phyloP scores from a whole-genome alignment of 2,113 vertebrate species.

The Burhinus oedicnemus region DNA sequence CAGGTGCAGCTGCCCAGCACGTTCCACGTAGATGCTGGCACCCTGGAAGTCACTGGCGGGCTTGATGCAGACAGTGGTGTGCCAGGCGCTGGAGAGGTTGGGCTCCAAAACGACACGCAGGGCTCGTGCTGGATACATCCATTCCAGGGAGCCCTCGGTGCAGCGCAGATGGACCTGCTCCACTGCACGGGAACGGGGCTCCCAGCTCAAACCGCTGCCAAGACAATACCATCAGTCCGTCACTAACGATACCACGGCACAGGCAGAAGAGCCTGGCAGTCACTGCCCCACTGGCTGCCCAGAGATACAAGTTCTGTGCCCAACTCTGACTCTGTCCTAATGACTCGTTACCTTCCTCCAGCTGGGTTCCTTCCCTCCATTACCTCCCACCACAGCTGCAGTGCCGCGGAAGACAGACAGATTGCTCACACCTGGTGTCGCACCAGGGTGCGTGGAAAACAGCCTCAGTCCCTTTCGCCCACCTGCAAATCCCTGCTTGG shows the following conservation, averaged over 20 bases:
- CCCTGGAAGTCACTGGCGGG: conserved; percentile 69
- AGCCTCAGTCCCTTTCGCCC: neutral
- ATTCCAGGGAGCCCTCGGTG: conserved; percentile 76
- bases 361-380: too few relatives aligned
- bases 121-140: conserved; percentile 78
- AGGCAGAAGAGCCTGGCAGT: neutral
- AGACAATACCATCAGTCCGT: rapidly evolving
- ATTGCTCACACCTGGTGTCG: neutral
- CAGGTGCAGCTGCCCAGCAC: conserved; percentile 66
- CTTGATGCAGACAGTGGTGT: conserved; percentile 77
- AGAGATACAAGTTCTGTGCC: neutral
- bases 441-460: rapidly evolving
- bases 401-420: too few relatives aligned
- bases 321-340: rapidly evolving
- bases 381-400: neutral
- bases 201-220: conserved; percentile 73
- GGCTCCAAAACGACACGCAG: conserved; percentile 79
- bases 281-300: rapidly evolving
- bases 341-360: rapidly evolving
- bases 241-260: rapidly evolving
- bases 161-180: conserved; percentile 83
- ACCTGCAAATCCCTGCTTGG: neutral
- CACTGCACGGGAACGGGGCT: conserved; percentile 60
- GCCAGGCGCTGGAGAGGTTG: conserved; percentile 60
- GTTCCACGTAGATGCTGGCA: conserved; percentile 77